These are phyloP conservation scores for Vimba vimba DNA, from an alignment of 2,113 vertebrate genomes.

Conservation along the genomic window DNA sequence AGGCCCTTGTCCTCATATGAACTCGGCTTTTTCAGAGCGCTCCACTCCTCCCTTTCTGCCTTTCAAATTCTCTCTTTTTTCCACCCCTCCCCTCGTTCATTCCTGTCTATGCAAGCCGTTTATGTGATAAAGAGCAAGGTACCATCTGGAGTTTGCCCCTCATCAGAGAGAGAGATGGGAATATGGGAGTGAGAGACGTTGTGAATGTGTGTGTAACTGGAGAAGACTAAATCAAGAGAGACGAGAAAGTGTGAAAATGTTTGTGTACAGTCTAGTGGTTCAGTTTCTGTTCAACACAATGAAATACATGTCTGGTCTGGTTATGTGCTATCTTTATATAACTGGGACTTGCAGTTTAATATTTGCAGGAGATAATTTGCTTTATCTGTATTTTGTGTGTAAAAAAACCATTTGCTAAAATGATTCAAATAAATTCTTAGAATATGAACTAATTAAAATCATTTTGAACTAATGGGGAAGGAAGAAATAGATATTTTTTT, in stretches of 20 bases:
- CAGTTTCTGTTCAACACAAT: neutral
- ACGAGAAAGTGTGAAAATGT: neutral
- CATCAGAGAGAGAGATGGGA: constrained; percentile 26
- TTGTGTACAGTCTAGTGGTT: constrained; percentile 7
- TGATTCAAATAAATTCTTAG: no score
- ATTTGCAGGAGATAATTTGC: neutral
- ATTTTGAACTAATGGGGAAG: no score
- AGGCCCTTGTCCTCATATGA: constrained; percentile 68
- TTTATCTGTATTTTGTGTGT: neutral
- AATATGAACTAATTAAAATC: no score
- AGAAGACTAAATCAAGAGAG: neutral
- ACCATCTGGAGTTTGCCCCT: constrained; percentile 50
- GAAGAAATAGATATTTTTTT: no score
- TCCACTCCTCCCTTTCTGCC: constrained; percentile 43
- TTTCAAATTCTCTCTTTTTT: constrained; percentile 39
- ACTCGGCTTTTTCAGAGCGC: constrained; percentile 46
- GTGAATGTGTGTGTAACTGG: constrained; percentile 29
- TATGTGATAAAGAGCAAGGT: constrained; percentile 44
- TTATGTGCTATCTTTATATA: neutral
- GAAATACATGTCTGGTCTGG: neutral
- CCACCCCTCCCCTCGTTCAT: constrained; percentile 39
- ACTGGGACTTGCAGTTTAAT: neutral
- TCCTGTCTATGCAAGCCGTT: constrained; percentile 30
- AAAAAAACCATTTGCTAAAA: no score
- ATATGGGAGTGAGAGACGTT: neutral